Conservation (phyloP, 2,888 invertebrate genomes). For the Agriopis marginaria region DNA sequence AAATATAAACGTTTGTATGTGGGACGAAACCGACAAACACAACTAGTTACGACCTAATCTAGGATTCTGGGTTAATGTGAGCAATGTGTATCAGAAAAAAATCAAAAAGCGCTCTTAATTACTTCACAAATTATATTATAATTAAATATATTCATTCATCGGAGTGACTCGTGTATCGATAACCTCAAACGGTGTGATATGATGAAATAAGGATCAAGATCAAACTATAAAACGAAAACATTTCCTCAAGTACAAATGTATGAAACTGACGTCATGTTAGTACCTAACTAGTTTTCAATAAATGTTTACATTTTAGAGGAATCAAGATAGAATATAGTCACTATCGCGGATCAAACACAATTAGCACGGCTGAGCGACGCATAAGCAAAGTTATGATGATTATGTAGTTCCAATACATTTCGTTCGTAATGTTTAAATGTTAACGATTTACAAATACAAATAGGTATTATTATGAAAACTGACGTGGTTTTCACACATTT, state of each 20-base stretch:
- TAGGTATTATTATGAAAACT: too few relatives aligned
- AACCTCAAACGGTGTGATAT: slow-evolving; percentile 31
- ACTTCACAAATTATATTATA: background rate
- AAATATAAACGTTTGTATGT: too few relatives aligned
- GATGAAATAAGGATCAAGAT: slow-evolving; percentile 35
- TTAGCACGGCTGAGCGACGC: too few relatives aligned
- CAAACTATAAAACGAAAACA: slow-evolving; percentile 19
- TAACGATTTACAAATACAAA: too few relatives aligned
- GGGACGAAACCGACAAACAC: background rate
- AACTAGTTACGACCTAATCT: background rate
- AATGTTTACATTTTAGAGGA: background rate
- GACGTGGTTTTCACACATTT: too few relatives aligned
- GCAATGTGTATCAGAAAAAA: background rate
- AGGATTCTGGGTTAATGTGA: background rate
- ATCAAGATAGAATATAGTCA: too few relatives aligned
- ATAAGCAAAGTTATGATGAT: too few relatives aligned
- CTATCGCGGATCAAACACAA: too few relatives aligned
- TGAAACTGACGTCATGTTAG: background rate
- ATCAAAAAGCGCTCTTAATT: background rate
- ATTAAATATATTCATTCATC: slow-evolving; percentile 3
- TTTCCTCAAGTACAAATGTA: slow-evolving; percentile 30
- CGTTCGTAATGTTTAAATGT: too few relatives aligned
- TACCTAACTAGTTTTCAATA: background rate
- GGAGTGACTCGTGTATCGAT: slow-evolving; percentile 22
- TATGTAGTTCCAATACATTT: too few relatives aligned